Evolutionary conservation across 2,888 invertebrate genomes (phyloP).

Genomic region (Tenthredo scrophulariae): DNA sequence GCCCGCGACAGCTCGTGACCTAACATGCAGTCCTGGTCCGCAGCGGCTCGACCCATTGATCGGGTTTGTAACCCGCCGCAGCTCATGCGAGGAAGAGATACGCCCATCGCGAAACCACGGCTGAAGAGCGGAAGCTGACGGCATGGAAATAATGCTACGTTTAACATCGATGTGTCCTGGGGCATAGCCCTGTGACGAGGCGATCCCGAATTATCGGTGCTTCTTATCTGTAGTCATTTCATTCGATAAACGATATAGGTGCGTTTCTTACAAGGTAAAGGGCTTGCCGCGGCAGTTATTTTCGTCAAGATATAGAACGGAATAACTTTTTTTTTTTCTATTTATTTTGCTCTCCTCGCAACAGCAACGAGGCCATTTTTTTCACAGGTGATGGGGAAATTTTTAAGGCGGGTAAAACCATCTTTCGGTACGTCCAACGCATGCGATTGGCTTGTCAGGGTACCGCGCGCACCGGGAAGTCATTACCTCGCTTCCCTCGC

Average conservation of each 20-base stretch:
- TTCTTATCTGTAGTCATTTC: conserved; percentile 33
- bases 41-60: conserved; percentile 28
- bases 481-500: conserved; percentile 43
- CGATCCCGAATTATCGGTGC: conserved; percentile 17
- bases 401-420: conserved; percentile 18
- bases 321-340: background rate
- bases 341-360: background rate
- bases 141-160: conserved; percentile 42
- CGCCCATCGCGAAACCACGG: conserved; percentile 33
- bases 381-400: conserved; percentile 23
- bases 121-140: conserved; percentile 48
- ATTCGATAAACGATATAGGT: conserved; percentile 39
- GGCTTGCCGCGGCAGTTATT: background rate
- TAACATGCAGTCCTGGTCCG: conserved; percentile 26
- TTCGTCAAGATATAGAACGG: background rate
- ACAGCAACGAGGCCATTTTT: background rate
- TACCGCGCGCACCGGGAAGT: conserved; percentile 36
- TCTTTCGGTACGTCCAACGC: conserved; percentile 24
- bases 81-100: conserved; percentile 48
- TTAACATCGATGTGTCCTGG: conserved; percentile 5
- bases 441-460: conserved; percentile 36
- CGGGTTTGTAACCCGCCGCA: conserved; percentile 34
- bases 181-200: conserved; percentile 17
- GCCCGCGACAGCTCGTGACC: conserved; percentile 39
- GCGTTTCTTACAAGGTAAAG: conserved; percentile 21